A percentile compares a stretch with the other conserved stretches of the same genome.
Evolutionary conservation across 2,888 invertebrate genomes (phyloP).

Genomic region (Thereva nobilitata): DNA sequence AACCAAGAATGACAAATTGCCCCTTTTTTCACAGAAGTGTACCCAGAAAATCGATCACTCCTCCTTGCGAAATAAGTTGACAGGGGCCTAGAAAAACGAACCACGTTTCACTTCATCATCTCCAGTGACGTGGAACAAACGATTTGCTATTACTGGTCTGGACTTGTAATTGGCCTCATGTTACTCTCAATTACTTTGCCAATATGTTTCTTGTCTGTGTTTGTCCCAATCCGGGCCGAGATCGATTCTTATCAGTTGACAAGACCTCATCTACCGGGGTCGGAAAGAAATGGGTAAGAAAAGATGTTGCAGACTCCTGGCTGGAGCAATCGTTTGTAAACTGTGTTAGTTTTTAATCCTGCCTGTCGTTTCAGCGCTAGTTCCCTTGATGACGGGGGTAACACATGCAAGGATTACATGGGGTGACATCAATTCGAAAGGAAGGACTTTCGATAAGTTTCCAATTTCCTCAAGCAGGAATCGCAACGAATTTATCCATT

Average conservation of each 20-base stretch:
- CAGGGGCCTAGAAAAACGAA: conserved; percentile 22
- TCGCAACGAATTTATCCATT: conserved; percentile 16
- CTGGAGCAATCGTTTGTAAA: conserved; percentile 8
- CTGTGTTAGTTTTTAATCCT: conserved; percentile 9
- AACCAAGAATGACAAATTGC: conserved; percentile 33
- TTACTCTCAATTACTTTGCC: conserved; percentile 34
- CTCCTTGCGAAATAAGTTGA: conserved; percentile 27
- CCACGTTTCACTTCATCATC: conserved; percentile 34
- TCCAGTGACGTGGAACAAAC: conserved; percentile 29
- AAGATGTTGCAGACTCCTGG: conserved; percentile 9
- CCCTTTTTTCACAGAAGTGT: conserved; percentile 17
- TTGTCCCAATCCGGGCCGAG: conserved; percentile 4
- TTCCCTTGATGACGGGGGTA: conserved; percentile 3
- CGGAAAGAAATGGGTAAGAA: not conserved
- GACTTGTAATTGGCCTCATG: conserved; percentile 35
- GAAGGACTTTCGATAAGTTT: conserved; percentile 29
- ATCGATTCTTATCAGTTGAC: not conserved
- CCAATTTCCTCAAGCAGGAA: conserved; percentile 25
- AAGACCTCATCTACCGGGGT: not conserved
- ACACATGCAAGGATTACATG: conserved; percentile 24
- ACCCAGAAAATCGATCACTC: conserved; percentile 28
- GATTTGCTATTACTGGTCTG: conserved; percentile 30
- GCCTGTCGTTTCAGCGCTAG: not conserved
- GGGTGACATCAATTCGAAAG: conserved; percentile 11
- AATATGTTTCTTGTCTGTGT: conserved; percentile 29